Evolutionary conservation across 2,113 vertebrate species (phyloP).

Genomic region (Corvus cornix): DNA sequence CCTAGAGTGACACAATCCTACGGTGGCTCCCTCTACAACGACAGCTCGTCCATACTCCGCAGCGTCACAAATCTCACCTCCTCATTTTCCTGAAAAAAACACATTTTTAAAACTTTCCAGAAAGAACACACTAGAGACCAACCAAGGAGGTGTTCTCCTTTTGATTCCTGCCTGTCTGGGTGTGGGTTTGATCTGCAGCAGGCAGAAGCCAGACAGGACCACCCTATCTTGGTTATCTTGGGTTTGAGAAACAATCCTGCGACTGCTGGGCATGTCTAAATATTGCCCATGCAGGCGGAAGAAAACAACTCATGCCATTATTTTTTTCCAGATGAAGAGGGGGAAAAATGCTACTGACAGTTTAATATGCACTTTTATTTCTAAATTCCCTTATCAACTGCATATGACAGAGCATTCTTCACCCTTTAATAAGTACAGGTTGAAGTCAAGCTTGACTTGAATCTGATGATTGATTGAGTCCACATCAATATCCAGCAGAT

Average conservation of each 20-base stretch:
- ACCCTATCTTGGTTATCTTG: background rate
- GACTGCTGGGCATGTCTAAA: background rate
- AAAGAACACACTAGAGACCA: background rate
- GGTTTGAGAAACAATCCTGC: background rate
- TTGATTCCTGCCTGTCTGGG: background rate
- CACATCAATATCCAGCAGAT: background rate
- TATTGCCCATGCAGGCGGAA: accelerated
- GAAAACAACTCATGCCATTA: background rate
- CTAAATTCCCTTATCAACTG: background rate
- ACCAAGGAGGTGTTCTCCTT: background rate
- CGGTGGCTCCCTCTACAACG: background rate
- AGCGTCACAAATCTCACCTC: accelerated
- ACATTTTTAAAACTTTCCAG: background rate
- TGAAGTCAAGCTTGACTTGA: background rate
- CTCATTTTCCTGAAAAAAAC: background rate
- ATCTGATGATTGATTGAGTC: background rate
- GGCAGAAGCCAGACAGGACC: background rate
- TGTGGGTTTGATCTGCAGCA: background rate
- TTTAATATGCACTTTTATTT: background rate
- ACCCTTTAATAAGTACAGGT: background rate
- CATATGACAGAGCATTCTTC: background rate
- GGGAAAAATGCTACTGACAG: background rate
- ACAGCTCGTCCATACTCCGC: background rate
- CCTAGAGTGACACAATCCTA: background rate
- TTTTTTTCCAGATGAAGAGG: background rate